Conservation (phyloP, 2,113 vertebrate species). For the Pterophyllum scalare region DNA sequence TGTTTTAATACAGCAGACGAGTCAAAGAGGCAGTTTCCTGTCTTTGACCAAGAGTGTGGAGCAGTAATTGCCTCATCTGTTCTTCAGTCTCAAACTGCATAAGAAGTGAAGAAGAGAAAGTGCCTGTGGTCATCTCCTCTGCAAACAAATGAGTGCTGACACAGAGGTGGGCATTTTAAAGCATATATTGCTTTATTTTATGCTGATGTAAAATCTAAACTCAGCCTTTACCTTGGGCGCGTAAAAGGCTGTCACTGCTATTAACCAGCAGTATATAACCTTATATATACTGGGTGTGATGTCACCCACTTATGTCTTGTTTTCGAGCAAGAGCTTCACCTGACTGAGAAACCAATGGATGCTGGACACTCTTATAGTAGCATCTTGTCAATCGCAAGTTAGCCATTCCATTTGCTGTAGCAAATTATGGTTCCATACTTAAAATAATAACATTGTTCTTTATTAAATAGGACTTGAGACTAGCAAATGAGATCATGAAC, state of each 20-base stretch:
- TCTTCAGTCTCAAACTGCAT: background rate
- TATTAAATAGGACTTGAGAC: background rate
- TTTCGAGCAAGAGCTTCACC: background rate
- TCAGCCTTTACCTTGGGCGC: background rate
- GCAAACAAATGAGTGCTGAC: background rate
- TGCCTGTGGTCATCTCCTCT: background rate
- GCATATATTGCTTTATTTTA: conserved; percentile 24
- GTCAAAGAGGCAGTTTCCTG: background rate
- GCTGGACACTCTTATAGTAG: background rate
- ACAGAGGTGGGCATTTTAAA: conserved; percentile 6
- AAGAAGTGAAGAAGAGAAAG: background rate
- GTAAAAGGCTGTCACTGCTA: background rate
- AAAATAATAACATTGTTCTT: background rate
- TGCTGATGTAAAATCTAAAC: conserved; percentile 33
- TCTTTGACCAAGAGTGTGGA: background rate
- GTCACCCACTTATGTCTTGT: background rate
- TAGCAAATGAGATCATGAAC: background rate
- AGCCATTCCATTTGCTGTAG: background rate
- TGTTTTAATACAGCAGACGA: background rate
- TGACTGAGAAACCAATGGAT: background rate
- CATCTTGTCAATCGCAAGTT: background rate
- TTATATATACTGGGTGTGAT: too few relatives aligned
- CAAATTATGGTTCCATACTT: background rate
- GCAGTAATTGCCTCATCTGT: background rate
- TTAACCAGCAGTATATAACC: background rate